phyloP scores from a whole-genome alignment of 2,797 vertebrate genomes.

The Acrocephalus scirpaceus region DNA sequence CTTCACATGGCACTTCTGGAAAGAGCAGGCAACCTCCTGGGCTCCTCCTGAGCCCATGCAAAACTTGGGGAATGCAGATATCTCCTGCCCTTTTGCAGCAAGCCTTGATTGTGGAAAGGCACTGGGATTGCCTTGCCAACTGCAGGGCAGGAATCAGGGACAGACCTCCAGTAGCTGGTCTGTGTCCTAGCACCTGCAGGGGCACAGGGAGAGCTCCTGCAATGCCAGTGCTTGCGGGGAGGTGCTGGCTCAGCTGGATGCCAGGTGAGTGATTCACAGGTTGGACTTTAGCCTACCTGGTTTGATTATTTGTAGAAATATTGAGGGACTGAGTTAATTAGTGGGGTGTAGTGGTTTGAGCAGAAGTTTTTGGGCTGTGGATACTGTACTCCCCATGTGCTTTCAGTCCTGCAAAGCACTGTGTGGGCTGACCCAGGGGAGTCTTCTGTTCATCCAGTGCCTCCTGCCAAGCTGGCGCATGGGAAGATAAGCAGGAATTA shows the following conservation, averaged over 20 bases:
- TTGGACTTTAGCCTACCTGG: not conserved
- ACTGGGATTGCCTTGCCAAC: not conserved
- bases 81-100: not conserved
- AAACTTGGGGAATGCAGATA: not conserved
- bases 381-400: not conserved
- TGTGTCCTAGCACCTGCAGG: not conserved
- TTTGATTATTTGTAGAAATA: not conserved
- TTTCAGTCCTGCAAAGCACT: not conserved
- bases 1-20: not conserved
- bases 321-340: not conserved
- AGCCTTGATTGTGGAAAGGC: not conserved
- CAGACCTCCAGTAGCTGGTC: not conserved
- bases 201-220: not conserved
- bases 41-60: not conserved
- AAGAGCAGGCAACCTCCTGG: not conserved
- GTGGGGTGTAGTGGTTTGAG: not conserved
- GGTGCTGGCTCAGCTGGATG: not conserved
- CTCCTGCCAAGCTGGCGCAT: not conserved
- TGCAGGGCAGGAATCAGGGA: not conserved
- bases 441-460: not conserved
- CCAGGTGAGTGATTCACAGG: not conserved
- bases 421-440: not conserved
- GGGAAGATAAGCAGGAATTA: not conserved
- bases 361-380: not conserved
- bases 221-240: not conserved